Percentiles rank a stretch among this genome's conserved stretches.
These are phyloP conservation scores for Gallinago solitaria DNA, from an alignment of 2,797 vertebrate species.

Conservation along the genomic window DNA sequence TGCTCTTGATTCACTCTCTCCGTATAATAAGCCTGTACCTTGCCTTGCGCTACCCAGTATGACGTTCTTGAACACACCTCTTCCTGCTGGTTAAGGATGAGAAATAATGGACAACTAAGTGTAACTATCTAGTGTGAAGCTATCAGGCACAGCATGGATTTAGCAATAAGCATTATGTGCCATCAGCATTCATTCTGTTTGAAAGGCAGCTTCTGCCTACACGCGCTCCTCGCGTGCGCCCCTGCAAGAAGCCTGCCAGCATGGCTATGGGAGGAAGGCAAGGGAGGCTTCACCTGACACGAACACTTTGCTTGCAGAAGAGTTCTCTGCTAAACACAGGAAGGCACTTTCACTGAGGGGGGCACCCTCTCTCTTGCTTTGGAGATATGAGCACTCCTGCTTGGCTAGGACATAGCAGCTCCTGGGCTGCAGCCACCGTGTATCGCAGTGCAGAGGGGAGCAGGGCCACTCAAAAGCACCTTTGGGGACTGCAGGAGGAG, in stretches of 20 bases:
- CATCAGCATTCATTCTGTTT: background rate
- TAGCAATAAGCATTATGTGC: conserved; percentile 18
- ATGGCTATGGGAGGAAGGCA: background rate
- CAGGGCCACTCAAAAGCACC: background rate
- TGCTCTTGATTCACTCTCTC: background rate
- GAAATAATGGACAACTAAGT: conserved; percentile 5
- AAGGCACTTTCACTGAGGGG: background rate
- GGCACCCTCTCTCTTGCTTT: background rate
- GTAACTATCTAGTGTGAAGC: background rate
- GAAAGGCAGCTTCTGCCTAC: background rate
- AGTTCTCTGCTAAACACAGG: background rate
- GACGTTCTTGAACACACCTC: background rate
- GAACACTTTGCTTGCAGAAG: background rate
- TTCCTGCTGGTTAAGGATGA: background rate
- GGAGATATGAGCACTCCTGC: background rate
- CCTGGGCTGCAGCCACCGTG: background rate
- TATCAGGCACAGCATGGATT: background rate
- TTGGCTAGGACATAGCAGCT: background rate
- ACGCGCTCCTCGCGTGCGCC: background rate
- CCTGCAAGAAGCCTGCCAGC: background rate
- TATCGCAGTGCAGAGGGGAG: background rate
- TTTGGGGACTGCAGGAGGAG: background rate
- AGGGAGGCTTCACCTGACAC: background rate
- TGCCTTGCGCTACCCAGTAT: background rate
- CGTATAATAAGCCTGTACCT: background rate